Percentiles rank a stretch among this genome's conserved stretches.
Evolutionary conservation across 92 coral and sea anemone genomes (phyloP).

Genomic region (Zoanthus gigantus): DNA sequence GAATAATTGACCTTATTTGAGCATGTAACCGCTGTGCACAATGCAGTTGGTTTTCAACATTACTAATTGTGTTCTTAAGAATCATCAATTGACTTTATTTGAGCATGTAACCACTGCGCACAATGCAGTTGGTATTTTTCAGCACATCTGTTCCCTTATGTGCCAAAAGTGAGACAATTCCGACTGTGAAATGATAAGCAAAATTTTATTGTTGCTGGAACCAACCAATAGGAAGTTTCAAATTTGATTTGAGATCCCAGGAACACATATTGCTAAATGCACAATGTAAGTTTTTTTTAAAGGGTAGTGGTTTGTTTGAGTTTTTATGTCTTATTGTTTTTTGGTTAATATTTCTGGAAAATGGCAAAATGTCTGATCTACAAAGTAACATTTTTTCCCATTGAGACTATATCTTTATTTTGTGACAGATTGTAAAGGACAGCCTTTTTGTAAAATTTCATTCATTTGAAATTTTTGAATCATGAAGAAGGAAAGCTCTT

Average conservation of each 20-base stretch:
- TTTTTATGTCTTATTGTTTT: constrained; percentile 16
- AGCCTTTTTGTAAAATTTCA: no score
- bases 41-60: constrained; percentile 72
- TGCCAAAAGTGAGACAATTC: constrained; percentile 61
- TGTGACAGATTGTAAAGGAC: no score
- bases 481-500: no score
- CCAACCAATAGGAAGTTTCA: constrained; percentile 26
- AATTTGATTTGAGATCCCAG: constrained; percentile 32
- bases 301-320: constrained; percentile 33
- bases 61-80: not conserved
- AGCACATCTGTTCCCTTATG: constrained; percentile 52
- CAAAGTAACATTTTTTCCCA: not conserved
- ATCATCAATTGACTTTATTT: not conserved
- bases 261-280: constrained; percentile 17
- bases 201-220: constrained; percentile 27
- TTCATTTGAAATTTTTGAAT: no score
- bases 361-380: constrained; percentile 14
- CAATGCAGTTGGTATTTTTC: constrained; percentile 75
- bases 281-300: constrained; percentile 23
- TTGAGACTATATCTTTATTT: not conserved
- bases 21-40: constrained; percentile 63
- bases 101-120: constrained; percentile 62
- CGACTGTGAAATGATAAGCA: constrained; percentile 19
- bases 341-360: not conserved
- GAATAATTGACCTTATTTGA: no score